These are phyloP conservation scores for Harpagoxenus sublaevis DNA, from an alignment of 2,888 invertebrate genomes.

Conservation along the genomic window DNA sequence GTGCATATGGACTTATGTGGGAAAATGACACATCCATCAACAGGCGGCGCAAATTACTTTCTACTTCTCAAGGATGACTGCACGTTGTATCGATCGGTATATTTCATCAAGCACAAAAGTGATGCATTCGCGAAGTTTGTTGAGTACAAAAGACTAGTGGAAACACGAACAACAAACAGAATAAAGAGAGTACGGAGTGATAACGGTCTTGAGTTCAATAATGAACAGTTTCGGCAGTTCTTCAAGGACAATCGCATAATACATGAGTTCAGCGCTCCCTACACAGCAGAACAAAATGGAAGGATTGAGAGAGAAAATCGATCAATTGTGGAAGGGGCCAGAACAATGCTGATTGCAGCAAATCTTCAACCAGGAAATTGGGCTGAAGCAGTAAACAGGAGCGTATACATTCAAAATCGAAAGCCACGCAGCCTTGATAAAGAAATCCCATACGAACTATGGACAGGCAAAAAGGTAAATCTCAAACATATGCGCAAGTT, in stretches of 20 bases:
- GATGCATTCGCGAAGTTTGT: not conserved
- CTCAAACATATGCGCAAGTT: not conserved
- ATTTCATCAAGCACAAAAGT: not conserved
- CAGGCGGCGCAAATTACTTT: too few relatives aligned
- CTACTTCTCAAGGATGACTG: not conserved
- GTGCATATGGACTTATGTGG: not conserved
- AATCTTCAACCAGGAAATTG: not conserved
- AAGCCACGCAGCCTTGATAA: not conserved
- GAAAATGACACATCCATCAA: too few relatives aligned
- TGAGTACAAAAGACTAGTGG: not conserved
- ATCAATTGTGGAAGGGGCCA: not conserved
- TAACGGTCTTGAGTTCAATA: not conserved
- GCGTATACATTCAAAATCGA: not conserved
- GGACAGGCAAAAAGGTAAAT: not conserved
- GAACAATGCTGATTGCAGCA: not conserved
- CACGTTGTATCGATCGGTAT: not conserved
- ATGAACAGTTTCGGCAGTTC: not conserved
- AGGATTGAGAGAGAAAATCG: not conserved
- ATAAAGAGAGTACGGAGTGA: not conserved
- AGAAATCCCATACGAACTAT: not conserved
- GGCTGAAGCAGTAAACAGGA: not conserved
- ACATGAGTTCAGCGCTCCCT: not conserved
- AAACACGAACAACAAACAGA: slow-evolving; percentile 10
- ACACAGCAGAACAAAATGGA: not conserved
- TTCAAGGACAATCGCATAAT: not conserved